Evolutionary conservation across 2,113 vertebrate genomes (phyloP), one percentile per base, ranked within the genome.

Genomic region (Prunella fulvescens): DNA sequence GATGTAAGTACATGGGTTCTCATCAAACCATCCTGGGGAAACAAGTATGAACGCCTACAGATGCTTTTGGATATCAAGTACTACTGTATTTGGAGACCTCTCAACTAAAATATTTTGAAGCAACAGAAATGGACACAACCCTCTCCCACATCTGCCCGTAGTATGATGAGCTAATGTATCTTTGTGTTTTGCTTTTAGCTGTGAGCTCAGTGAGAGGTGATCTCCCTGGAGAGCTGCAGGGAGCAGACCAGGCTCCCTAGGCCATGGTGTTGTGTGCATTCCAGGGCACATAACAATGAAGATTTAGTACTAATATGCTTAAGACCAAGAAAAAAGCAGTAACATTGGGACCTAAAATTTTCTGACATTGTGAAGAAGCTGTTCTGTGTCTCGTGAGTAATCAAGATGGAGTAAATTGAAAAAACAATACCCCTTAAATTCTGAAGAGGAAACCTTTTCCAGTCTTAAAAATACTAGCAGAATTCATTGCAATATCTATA

Each of bases 41-140:
- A 40, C 9, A 31, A 33, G 4, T 25, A 56, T 1, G 23, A 44
- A 48, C 33, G 69, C 5, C 9, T n/a, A 15, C 0, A 1, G 2
- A 44, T 8, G 42, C 15, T 45, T 71, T 4, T 22, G 61, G 56
- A 72, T 33, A 42, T 18, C 39, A 90, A 85, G 35, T 13, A 58
- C 50, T 61, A 40, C 25, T 47, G 35, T 23, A 71, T 67, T 47
- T 37, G n/a, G 35, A 54, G 33, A 64, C 7, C 40, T 74, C 44
- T 58, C 64, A 70, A 54, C 15, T 48, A 9, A 72, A 91, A 31
- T 48, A 79, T 37, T 91, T 60, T 48, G 5, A n/a, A 66, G 42
- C 29, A 53, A 25, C 7, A 76, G 51, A 79, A 87, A 74, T 2
- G 54, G 82, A 45, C 23, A n/a, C 8, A 91, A 47, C 6, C 17